Conservation (phyloP, 1,140 invertebrate species). For the Aphidius gifuensis region DNA sequence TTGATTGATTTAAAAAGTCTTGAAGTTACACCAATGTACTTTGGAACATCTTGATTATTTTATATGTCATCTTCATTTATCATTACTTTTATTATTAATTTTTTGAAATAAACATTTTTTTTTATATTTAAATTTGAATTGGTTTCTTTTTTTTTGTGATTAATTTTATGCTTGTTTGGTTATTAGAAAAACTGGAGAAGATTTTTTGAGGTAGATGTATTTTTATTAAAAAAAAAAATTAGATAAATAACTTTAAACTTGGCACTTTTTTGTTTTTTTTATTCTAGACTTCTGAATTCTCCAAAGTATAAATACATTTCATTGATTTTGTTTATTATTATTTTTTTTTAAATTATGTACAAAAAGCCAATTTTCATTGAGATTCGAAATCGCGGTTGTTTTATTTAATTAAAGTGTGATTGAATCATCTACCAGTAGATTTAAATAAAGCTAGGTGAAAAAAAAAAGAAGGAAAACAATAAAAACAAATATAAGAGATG, state of each 20-base stretch:
- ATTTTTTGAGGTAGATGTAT: no score
- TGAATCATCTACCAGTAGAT: no score
- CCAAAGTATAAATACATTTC: constrained; percentile 21
- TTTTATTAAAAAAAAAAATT: background rate
- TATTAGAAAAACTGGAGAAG: no score
- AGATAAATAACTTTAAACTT: constrained; percentile 3
- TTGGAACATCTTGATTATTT: constrained; percentile 39
- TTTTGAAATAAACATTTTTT: background rate
- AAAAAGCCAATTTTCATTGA: no score
- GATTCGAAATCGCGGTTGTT: no score
- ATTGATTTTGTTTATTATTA: background rate
- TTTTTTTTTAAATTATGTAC: background rate
- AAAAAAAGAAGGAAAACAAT: no score
- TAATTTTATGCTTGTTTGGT: no score
- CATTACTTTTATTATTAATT: background rate
- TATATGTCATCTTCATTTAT: background rate
- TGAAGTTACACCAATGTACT: constrained; percentile 62
- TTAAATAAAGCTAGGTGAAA: no score
- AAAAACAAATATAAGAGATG: no score
- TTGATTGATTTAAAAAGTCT: constrained; percentile 66
- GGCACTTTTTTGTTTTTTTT: constrained; percentile 18
- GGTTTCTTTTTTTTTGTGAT: background rate
- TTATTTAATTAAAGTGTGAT: no score
- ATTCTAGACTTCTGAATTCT: constrained; percentile 17
- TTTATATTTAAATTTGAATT: background rate